Base-by-base conservation (phyloP, 2,797 vertebrate genomes). In the Glyptemys insculpta region DNA sequence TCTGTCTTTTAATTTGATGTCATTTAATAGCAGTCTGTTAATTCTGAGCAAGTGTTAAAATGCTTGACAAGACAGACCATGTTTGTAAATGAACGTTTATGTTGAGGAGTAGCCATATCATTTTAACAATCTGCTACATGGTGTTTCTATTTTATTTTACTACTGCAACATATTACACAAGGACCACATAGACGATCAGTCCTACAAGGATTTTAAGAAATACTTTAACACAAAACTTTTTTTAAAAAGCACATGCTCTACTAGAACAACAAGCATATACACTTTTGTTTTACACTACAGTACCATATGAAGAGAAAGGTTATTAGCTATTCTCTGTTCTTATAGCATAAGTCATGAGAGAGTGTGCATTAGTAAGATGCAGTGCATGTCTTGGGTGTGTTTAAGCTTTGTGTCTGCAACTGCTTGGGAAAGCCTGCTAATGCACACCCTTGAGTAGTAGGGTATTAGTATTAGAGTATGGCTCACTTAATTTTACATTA, bases 341-440 rank as follows among this genome's bases (percentile, higher is more conserved):
- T 82, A 21, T 1, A 87, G 12, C 5, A 29, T 21, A 80, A 41
- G 27, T 41, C 47, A 56, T 9, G 54, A 62, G 9, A 54, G 5
- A 94, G 72, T 21, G n/a, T 57, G 56, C 81, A 74, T 85, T 83
- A 25, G 76, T 54, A 84, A 59, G 57, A 87, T 81, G 62, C 85
- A 54, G 79, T 1, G 4, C 9, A 50, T 27, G 50, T 29, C 87
- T 44, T 81, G 41, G 86, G 86, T 52, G 47, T 80, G 65, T 74
- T 84, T 95, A 85, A 88, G 85, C 53, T 21, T 37, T 85, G 34
- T 68, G 49, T 82, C 27, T 87, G 83, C 41, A 81, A 62, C 47
- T 82, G 88, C 83, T 82, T 93, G 91, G 49, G 85, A 95, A 93
- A 96, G 85, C 81, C 62, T 86, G 89, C 79, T 76, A 95, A 88